These are phyloP conservation scores for Anguilla marmorata DNA, from an alignment of 2,797 vertebrate species.

Conservation along the genomic window DNA sequence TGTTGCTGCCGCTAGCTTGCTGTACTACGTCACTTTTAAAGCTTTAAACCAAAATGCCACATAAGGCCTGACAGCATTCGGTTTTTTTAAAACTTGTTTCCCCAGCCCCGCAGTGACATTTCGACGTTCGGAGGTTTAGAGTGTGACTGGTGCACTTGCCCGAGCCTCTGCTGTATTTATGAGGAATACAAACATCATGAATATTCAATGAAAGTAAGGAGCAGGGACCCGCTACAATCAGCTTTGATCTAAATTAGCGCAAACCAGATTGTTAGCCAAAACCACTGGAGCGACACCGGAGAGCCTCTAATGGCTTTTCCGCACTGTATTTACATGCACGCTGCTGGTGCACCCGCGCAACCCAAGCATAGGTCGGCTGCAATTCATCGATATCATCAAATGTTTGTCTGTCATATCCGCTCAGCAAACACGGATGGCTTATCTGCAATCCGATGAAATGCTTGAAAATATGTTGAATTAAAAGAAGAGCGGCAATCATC, in stretches of 20 bases:
- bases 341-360: conserved; percentile 9
- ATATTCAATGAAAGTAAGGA: conserved; percentile 50
- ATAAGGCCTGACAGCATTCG: conserved; percentile 25
- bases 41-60: not conserved
- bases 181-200: conserved; percentile 44
- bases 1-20: conserved; percentile 25
- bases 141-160: conserved; percentile 27
- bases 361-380: not conserved
- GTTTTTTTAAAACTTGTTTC: not conserved
- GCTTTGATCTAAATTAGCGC: conserved; percentile 50
- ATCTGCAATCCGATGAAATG: not conserved
- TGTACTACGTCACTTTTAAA: not conserved
- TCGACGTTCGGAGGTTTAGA: conserved; percentile 46
- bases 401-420: not conserved
- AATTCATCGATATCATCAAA: conserved; percentile 9
- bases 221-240: conserved; percentile 41
- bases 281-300: conserved; percentile 37
- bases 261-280: conserved; percentile 39
- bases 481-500: conserved; percentile 17
- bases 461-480: conserved; percentile 7
- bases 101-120: conserved; percentile 22
- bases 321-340: conserved; percentile 14
- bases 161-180: conserved; percentile 11
- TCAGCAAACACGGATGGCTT: conserved; percentile 20
- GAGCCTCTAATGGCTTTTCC: conserved; percentile 39